Evolutionary conservation across 2,797 vertebrate species (phyloP).

Genomic region (Monodelphis domestica): DNA sequence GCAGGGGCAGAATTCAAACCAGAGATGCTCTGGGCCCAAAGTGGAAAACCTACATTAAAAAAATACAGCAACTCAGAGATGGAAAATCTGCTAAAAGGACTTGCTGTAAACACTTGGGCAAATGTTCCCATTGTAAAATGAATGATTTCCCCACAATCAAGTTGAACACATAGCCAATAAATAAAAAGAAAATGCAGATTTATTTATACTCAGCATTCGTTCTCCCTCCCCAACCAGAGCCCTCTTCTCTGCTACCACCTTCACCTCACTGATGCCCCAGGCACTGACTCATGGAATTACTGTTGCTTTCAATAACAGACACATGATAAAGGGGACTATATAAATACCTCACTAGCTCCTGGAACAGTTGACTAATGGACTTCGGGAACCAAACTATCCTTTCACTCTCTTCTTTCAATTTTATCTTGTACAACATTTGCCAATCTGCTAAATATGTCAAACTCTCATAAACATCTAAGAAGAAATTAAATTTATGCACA

Average conservation of each 20-base stretch:
- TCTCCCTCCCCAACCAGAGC: neutral
- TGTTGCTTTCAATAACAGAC: slow-evolving; percentile 58
- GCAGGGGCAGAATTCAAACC: slow-evolving; percentile 74
- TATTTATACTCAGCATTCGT: slow-evolving; percentile 62
- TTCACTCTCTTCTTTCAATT: neutral
- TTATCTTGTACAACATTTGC: neutral
- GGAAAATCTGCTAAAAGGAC: neutral
- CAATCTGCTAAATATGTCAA: slow-evolving; percentile 16
- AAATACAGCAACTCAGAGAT: neutral
- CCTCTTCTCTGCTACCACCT: neutral
- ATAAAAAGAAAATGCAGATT: slow-evolving; percentile 78
- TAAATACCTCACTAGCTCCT: slow-evolving; percentile 54
- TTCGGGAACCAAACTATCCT: slow-evolving; percentile 25
- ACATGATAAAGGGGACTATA: slow-evolving; percentile 57
- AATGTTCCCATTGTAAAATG: slow-evolving; percentile 74
- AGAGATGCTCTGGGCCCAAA: slow-evolving; percentile 35
- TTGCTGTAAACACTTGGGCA: slow-evolving; percentile 69
- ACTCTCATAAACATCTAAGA: neutral
- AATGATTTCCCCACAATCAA: slow-evolving; percentile 77
- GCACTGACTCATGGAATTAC: slow-evolving; percentile 66
- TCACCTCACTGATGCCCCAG: slow-evolving; percentile 58
- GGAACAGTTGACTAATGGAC: slow-evolving; percentile 69
- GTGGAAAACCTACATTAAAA: slow-evolving; percentile 74
- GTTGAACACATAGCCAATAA: slow-evolving; percentile 75
- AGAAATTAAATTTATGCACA: neutral